Evolutionary conservation across 2,113 vertebrate species (phyloP).

Genomic region (Peromyscus californicus): DNA sequence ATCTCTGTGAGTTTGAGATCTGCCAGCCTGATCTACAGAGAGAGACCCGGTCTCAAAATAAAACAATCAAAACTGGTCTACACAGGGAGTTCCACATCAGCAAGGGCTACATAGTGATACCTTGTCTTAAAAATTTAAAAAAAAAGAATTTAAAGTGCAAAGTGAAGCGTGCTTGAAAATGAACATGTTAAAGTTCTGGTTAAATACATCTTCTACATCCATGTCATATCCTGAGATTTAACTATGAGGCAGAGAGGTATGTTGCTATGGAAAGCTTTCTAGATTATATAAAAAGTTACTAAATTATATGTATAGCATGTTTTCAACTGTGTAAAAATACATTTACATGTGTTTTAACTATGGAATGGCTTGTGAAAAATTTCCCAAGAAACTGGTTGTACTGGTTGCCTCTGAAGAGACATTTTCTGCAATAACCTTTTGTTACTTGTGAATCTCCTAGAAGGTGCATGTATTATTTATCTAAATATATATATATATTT

Average conservation of each 20-base stretch:
- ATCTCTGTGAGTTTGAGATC: background rate
- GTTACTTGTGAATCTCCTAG: conserved; percentile 13
- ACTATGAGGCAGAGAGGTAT: background rate
- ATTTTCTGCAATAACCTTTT: background rate
- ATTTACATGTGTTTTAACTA: background rate
- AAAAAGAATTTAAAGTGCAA: background rate
- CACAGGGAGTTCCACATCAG: background rate
- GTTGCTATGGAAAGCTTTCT: background rate
- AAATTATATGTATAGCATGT: background rate
- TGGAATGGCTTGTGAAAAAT: background rate
- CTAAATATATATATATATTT: background rate
- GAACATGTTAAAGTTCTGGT: background rate
- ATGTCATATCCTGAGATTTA: conserved; percentile 39
- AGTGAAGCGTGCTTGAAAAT: background rate
- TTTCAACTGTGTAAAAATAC: background rate
- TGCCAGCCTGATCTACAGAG: background rate
- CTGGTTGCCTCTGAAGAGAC: background rate
- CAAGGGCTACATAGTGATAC: background rate
- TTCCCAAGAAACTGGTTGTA: conserved; percentile 42
- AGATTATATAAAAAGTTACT: conserved; percentile 4
- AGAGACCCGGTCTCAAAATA: background rate
- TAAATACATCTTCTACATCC: conserved; percentile 13
- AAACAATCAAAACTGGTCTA: background rate
- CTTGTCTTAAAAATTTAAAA: background rate
- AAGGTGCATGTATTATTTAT: conserved; percentile 6